Evolutionary conservation across 1,140 invertebrate genomes (phyloP).

Genomic region (Oryctes rhinoceros): DNA sequence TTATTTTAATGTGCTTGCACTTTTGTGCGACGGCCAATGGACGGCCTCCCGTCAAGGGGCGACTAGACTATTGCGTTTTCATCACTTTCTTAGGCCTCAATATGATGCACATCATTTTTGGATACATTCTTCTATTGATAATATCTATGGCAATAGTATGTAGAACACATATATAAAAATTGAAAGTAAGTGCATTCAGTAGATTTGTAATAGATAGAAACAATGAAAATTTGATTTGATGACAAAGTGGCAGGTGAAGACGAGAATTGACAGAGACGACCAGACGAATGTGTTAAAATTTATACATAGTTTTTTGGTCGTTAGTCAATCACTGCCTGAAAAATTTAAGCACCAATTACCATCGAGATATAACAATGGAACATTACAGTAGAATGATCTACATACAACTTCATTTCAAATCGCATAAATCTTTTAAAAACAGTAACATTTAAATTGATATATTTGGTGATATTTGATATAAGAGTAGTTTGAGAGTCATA

Average conservation of each 20-base stretch:
- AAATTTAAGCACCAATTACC: conserved; percentile 51
- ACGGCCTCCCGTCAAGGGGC: conserved; percentile 46
- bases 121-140: conserved; percentile 36
- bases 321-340: conserved; percentile 38
- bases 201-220: conserved; percentile 34
- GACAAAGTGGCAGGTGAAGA: conserved; percentile 40
- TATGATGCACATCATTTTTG: conserved; percentile 44
- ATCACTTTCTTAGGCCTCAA: conserved; percentile 52
- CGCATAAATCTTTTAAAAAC: conserved; percentile 61
- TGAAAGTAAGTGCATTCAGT: conserved; percentile 44
- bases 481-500: conserved; percentile 36
- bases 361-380: conserved; percentile 51
- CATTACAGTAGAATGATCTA: conserved; percentile 54
- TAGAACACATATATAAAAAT: conserved; percentile 44
- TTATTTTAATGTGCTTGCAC: conserved; percentile 50
- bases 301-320: conserved; percentile 28
- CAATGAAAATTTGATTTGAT: conserved; percentile 41
- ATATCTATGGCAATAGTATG: conserved; percentile 43
- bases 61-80: conserved; percentile 41
- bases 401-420: conserved; percentile 54
- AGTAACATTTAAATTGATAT: conserved; percentile 60
- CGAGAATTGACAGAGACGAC: conserved; percentile 26
- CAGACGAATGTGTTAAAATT: conserved; percentile 9
- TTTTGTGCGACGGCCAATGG: conserved; percentile 49
- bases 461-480: conserved; percentile 42